phyloP scores from a whole-genome alignment of 2,113 vertebrate species.

The Platichthys stellatus region DNA sequence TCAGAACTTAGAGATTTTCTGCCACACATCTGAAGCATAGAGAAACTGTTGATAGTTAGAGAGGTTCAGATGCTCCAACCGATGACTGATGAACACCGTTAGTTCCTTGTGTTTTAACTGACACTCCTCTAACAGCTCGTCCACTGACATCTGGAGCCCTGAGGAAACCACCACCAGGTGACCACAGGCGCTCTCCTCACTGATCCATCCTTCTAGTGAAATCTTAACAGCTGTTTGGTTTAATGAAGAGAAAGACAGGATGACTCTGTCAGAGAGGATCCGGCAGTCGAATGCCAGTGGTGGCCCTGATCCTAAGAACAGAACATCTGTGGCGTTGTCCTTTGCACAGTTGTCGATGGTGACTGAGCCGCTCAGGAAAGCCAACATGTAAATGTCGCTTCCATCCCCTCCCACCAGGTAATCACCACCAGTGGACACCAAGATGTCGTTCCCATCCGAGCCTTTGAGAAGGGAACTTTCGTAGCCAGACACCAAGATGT shows the following conservation, averaged over 20 bases:
- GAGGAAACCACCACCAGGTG: slow-evolving; percentile 30
- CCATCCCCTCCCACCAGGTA: slow-evolving; percentile 65
- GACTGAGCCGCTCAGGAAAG: slow-evolving; percentile 32
- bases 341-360: slow-evolving; percentile 62
- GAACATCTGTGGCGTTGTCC: slow-evolving; percentile 54
- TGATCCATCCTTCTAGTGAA: slow-evolving; percentile 11
- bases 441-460: slow-evolving; percentile 61
- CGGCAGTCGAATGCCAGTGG: not conserved
- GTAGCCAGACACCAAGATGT: slow-evolving; percentile 59
- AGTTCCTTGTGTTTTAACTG: not conserved
- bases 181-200: slow-evolving; percentile 9
- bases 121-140: slow-evolving; percentile 4
- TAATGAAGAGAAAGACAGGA: slow-evolving; percentile 13
- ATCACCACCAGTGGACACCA: slow-evolving; percentile 61
- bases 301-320: slow-evolving; percentile 34
- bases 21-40: not conserved
- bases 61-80: not conserved
- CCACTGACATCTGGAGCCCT: not conserved
- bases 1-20: not conserved
- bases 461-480: slow-evolving; percentile 66
- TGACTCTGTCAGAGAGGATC: not conserved
- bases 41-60: not conserved
- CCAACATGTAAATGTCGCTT: slow-evolving; percentile 59
- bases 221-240: not conserved
- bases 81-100: not conserved